These are phyloP conservation scores for Emys orbicularis DNA, from an alignment of 2,797 vertebrate species.

Conservation along the genomic window DNA sequence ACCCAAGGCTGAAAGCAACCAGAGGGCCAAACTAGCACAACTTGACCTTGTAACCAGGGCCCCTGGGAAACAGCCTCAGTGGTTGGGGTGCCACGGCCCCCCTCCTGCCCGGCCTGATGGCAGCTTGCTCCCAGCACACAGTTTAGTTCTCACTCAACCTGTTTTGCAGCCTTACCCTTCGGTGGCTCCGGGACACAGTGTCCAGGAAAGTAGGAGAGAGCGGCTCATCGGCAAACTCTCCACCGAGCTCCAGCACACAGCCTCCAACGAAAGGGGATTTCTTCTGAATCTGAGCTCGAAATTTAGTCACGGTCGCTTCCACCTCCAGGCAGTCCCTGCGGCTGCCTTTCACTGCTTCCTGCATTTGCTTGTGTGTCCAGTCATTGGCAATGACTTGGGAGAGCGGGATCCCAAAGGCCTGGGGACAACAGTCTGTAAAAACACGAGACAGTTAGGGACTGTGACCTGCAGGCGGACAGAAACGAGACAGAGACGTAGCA, in stretches of 20 bases:
- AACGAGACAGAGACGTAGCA: not conserved
- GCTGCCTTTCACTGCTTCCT: conserved; percentile 86
- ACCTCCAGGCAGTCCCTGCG: conserved; percentile 88
- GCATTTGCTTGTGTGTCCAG: conserved; percentile 81
- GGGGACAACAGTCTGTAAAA: conserved; percentile 82
- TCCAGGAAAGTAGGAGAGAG: conserved; percentile 74
- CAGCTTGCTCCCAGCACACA: not conserved
- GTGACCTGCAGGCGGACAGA: not conserved
- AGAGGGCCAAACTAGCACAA: rapidly evolving
- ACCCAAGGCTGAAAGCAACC: not conserved
- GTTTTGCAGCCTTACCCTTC: not conserved
- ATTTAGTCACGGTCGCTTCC: conserved; percentile 86
- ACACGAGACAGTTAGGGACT: rapidly evolving
- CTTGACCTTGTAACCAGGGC: rapidly evolving
- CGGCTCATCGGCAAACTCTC: conserved; percentile 65
- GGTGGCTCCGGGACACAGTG: conserved; percentile 66
- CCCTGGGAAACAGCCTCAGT: rapidly evolving
- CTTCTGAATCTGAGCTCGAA: conserved; percentile 84
- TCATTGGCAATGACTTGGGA: conserved; percentile 90
- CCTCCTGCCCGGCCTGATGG: rapidly evolving
- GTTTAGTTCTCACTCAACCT: not conserved
- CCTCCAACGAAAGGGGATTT: not conserved
- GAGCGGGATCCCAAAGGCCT: conserved; percentile 90
- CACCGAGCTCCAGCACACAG: not conserved
- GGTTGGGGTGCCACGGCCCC: rapidly evolving